Percentiles rank a stretch among this genome's conserved stretches.
These are phyloP conservation scores for Anas capensis DNA, from an alignment of 2,797 vertebrate species.

Conservation along the genomic window DNA sequence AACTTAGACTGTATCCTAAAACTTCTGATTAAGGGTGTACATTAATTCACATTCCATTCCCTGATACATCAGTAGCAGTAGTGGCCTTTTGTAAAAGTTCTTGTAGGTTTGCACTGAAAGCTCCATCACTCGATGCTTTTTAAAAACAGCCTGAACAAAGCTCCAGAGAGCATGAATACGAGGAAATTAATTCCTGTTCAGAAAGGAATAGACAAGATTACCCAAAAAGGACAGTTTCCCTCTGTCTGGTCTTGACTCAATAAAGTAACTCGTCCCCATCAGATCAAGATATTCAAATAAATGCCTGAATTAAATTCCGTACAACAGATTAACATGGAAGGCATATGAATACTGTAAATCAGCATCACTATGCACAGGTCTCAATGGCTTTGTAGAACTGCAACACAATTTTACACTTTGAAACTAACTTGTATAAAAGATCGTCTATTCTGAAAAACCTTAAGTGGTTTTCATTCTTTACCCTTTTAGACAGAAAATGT, in stretches of 20 bases:
- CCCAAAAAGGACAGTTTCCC: neutral
- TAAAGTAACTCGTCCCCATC: neutral
- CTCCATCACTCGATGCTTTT: neutral
- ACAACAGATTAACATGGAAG: neutral
- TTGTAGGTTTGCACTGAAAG: neutral
- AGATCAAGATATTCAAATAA: neutral
- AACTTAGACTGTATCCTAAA: neutral
- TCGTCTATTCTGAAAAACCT: neutral
- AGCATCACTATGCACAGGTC: neutral
- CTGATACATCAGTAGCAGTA: neutral
- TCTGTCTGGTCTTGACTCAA: neutral
- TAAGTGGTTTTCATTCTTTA: neutral
- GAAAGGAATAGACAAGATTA: neutral
- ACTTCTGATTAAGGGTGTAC: neutral
- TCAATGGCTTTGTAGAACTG: neutral
- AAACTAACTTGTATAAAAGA: neutral
- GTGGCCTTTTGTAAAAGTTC: neutral
- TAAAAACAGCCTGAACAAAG: neutral
- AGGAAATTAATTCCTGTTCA: neutral
- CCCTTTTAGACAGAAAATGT: neutral
- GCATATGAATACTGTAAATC: neutral
- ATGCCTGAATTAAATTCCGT: neutral
- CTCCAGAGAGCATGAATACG: neutral
- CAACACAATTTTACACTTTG: neutral
- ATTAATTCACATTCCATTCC: neutral